Base-by-base conservation (phyloP, 2,888 invertebrate genomes). In the Oscheius sp. region DNA sequence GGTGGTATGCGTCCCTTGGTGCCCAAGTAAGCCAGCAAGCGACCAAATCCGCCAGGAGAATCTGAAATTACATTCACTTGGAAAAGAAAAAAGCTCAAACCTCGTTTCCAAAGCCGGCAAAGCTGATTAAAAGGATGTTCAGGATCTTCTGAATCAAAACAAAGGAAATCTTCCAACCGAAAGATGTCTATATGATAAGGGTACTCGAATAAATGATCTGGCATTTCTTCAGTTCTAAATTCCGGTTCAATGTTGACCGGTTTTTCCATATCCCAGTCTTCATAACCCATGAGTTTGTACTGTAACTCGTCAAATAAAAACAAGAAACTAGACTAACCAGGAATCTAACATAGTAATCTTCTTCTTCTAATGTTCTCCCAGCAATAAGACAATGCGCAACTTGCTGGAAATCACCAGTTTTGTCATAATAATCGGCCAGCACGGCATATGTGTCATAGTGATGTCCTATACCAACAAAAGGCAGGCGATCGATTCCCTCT, bases 331-430 rank as follows among this genome's bases (percentile, higher is more conserved):
- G n/a, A 25, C 61, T 27, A 45, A 61, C 61, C 45, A 61, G 20
- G n/a, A 27, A 17, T 3, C 25, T 6, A n/a, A 25, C 15, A n/a
- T n/a, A 61, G 15, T 27, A 25, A 1, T 61, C 61, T 12, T 45
- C 45, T 29, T 61, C 61, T 20, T 61, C 61, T 45, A 61, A 45
- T 1, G 27, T 42, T 27, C 61, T 61, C 2, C 29, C 42, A 3
- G 61, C 20, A 20, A 61, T 2, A 27, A 39, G 17, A 15, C 42
- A 23, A n/a, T 61, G 61, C 5, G 61, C 45, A n/a, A 61, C 29
- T 17, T 23, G 23, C 29, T 61, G 61, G 45, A 45, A 61, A 17
- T 61, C 61, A 3, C 45, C 17, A n/a, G 61, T 61, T n/a, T 42
- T 31, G 29, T 15, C 45, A 15, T 45, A 17, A 29, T 61, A 42